Conservation (phyloP, 2,797 vertebrate species). For the Intellagama lesueurii region DNA sequence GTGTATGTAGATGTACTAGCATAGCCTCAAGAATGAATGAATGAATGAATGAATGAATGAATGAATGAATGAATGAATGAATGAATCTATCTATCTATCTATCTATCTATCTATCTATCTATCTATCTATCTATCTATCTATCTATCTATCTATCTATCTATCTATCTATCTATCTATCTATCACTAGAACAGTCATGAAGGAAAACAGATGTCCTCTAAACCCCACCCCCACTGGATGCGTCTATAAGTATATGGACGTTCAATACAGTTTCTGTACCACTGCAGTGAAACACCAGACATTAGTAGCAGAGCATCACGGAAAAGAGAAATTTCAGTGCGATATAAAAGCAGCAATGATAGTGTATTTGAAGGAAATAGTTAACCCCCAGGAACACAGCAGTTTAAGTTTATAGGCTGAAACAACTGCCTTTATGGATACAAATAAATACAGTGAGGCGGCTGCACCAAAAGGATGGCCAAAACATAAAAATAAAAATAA, state of each 20-base stretch:
- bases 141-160: no score
- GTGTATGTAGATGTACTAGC: no score
- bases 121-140: no score
- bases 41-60: no score
- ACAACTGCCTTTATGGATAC: constrained; percentile 39
- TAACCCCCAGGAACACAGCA: constrained; percentile 34
- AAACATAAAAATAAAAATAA: constrained; percentile 40
- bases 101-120: no score
- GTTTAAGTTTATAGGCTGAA: constrained; percentile 31
- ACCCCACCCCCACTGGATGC: background rate
- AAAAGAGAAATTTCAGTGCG: constrained; percentile 33
- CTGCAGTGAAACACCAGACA: background rate
- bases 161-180: no score
- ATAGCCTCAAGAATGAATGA: no score
- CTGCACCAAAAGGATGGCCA: constrained; percentile 31
- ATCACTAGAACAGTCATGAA: no score
- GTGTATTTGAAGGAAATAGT: constrained; percentile 29
- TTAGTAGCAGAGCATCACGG: background rate
- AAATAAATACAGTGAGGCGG: constrained; percentile 45
- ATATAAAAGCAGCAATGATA: constrained; percentile 20
- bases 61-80: no score
- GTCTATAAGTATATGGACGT: background rate
- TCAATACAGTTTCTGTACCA: background rate
- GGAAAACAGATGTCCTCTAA: background rate
- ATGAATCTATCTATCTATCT: no score